Conservation (phyloP, 2,888 invertebrate species). For the Thymelicus acteon region DNA sequence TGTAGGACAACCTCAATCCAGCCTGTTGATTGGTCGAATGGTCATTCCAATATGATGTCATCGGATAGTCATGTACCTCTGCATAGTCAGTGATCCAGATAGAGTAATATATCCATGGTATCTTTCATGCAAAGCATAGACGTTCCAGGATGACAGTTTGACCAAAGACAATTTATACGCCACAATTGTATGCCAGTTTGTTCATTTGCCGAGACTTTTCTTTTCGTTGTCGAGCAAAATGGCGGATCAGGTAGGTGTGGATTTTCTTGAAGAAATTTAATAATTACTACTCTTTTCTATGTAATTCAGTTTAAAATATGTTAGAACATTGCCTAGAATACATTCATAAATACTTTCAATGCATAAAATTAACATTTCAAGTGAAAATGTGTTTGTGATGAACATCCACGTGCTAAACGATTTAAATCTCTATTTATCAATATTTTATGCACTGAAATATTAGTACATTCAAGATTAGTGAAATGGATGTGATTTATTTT, state of each 20-base stretch:
- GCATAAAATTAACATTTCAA: constrained; percentile 24
- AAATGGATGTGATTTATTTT: not conserved
- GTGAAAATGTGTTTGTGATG: constrained; percentile 58
- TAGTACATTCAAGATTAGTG: not conserved
- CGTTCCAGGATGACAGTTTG: not conserved
- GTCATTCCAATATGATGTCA: no score
- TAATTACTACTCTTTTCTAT: constrained; percentile 15
- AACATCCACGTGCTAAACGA: constrained; percentile 61
- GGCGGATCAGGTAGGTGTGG: constrained; percentile 91
- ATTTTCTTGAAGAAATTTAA: constrained; percentile 54
- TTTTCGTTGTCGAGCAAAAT: constrained; percentile 88
- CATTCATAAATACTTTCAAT: not conserved
- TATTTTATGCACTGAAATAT: not conserved
- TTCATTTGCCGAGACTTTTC: constrained; percentile 52
- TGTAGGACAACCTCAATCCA: no score
- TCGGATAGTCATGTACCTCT: no score
- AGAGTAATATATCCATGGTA: not conserved
- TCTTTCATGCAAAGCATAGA: not conserved
- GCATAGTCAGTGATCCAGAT: no score
- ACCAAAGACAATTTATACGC: not conserved
- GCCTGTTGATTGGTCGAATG: no score
- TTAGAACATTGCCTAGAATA: constrained; percentile 39
- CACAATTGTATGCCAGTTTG: not conserved
- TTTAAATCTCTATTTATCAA: not conserved
- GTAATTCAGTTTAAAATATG: constrained; percentile 40